These are phyloP conservation scores for Spilogale gracilis DNA, from an alignment of 2,113 vertebrate genomes.

Conservation along the genomic window DNA sequence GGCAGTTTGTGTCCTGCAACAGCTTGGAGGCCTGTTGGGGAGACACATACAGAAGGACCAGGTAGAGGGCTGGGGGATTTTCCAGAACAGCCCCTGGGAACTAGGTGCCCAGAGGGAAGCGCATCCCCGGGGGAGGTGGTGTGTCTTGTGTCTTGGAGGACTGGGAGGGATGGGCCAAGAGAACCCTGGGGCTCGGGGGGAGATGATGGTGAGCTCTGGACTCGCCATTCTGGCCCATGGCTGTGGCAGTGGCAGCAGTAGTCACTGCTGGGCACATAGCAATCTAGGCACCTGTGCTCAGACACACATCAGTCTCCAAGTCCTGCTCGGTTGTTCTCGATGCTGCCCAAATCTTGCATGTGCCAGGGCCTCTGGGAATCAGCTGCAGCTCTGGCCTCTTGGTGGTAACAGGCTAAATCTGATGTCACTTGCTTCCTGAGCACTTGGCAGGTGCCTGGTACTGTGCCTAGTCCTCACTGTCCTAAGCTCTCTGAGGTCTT, in stretches of 20 bases:
- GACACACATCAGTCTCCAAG: not conserved
- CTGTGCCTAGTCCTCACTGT: not conserved
- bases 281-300: not conserved
- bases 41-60: accelerated
- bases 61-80: not conserved
- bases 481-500: not conserved
- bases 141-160: not conserved
- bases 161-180: not conserved
- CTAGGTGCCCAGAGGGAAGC: not conserved
- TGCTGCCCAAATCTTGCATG: not conserved
- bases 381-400: not conserved
- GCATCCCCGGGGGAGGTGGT: not conserved
- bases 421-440: not conserved
- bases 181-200: not conserved
- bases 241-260: too few species aligned
- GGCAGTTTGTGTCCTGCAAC: not conserved
- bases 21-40: not conserved
- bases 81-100: not conserved
- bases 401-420: not conserved
- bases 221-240: too few species aligned
- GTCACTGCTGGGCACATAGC: not conserved
- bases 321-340: accelerated
- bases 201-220: accelerated
- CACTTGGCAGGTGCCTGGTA: not conserved
- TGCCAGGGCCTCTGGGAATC: not conserved